A percentile compares a stretch with the other conserved stretches of the same genome.
Evolutionary conservation across 2,797 vertebrate genomes (phyloP).

Genomic region (Carduelis carduelis): DNA sequence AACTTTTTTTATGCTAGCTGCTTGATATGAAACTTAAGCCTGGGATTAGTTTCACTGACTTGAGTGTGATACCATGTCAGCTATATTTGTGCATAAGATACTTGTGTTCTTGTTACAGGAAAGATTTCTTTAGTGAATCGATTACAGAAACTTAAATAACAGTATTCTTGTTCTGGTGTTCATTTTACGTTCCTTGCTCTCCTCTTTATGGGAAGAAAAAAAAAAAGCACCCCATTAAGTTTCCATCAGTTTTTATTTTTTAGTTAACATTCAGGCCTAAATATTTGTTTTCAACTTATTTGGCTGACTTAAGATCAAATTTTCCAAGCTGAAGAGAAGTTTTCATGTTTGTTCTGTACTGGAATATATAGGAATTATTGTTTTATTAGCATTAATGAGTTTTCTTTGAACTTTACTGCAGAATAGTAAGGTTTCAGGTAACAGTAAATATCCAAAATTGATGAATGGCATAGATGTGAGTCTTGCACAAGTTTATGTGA

Average conservation of each 20-base stretch:
- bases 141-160: not conserved
- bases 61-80: not conserved
- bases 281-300: not conserved
- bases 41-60: not conserved
- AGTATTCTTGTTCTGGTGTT: not conserved
- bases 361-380: not conserved
- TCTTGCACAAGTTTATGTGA: not conserved
- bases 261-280: not conserved
- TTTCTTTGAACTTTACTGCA: not conserved
- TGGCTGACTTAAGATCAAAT: not conserved
- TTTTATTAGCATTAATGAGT: not conserved
- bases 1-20: not conserved
- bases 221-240: not conserved
- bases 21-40: not conserved
- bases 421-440: not conserved
- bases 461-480: not conserved
- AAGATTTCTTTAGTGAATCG: not conserved
- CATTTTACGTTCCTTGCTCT: not conserved
- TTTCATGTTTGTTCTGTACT: not conserved
- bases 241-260: not conserved
- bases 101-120: not conserved
- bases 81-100: not conserved
- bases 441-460: not conserved
- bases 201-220: not conserved
- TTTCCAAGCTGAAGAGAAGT: not conserved